Evolutionary conservation across 2,888 invertebrate species (phyloP).

Genomic region (Dryocosmus kuriphilus): DNA sequence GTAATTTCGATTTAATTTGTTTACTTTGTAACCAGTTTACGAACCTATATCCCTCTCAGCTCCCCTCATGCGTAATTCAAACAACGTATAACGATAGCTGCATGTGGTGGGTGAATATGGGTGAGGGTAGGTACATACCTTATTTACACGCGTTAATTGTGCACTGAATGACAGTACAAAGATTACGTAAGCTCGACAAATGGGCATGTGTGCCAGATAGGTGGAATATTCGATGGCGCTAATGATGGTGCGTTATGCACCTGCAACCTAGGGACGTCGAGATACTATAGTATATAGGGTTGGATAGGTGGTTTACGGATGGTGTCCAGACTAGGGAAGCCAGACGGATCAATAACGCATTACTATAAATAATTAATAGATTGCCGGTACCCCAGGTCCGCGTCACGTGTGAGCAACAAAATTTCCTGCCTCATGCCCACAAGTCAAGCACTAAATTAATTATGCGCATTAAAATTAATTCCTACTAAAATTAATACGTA

Average conservation of each 20-base stretch:
- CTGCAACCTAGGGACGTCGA: slow-evolving; percentile 51
- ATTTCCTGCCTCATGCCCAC: background rate
- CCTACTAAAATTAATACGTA: background rate
- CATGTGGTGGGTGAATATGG: slow-evolving; percentile 5
- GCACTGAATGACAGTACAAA: slow-evolving; percentile 39
- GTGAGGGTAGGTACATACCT: slow-evolving; percentile 4
- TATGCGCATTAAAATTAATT: background rate
- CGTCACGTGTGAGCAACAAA: background rate
- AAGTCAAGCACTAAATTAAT: slow-evolving; percentile 5
- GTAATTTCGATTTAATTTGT: slow-evolving; percentile 20
- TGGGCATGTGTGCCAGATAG: slow-evolving; percentile 56
- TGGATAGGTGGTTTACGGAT: slow-evolving; percentile 54
- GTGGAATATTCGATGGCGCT: slow-evolving; percentile 62
- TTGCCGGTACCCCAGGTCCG: slow-evolving; percentile 46
- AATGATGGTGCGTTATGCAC: slow-evolving; percentile 62
- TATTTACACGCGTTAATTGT: slow-evolving; percentile 40
- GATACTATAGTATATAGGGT: slow-evolving; percentile 50
- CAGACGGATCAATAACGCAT: slow-evolving; percentile 75
- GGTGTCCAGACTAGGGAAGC: slow-evolving; percentile 63
- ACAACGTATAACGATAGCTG: slow-evolving; percentile 12
- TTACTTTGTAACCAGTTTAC: slow-evolving; percentile 28
- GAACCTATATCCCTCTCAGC: slow-evolving; percentile 8
- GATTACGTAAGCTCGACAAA: slow-evolving; percentile 36
- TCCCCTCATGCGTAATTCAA: slow-evolving; percentile 27
- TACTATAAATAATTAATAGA: slow-evolving; percentile 75